These are phyloP conservation scores for Copsychus sechellarum DNA, from an alignment of 2,113 vertebrate species.

Conservation along the genomic window DNA sequence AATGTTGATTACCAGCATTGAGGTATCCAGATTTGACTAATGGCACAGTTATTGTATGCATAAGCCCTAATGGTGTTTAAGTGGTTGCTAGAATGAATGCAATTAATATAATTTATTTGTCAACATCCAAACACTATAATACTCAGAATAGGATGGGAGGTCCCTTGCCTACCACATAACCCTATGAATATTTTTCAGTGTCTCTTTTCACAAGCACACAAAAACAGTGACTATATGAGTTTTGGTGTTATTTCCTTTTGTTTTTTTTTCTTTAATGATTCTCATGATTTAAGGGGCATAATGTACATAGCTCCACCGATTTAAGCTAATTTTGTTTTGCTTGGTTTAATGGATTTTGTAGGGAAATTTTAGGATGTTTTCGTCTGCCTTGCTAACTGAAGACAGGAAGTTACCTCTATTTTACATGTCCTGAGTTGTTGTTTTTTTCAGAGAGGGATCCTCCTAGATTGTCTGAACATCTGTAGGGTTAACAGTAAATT, in stretches of 20 bases:
- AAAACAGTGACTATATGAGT: neutral
- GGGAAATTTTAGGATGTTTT: neutral
- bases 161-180: neutral
- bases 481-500: neutral
- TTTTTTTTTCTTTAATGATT: neutral
- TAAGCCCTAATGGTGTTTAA: slow-evolving; percentile 56
- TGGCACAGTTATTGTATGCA: slow-evolving; percentile 51
- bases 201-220: neutral
- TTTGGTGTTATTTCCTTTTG: neutral
- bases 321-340: neutral
- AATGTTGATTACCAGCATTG: slow-evolving; percentile 22
- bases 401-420: neutral
- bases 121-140: slow-evolving; percentile 41
- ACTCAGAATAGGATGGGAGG: neutral
- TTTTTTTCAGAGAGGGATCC: neutral
- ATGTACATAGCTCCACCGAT: neutral
- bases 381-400: neutral
- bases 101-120: slow-evolving; percentile 63
- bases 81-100: slow-evolving; percentile 50
- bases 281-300: neutral
- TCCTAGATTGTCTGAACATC: neutral
- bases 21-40: slow-evolving; percentile 58
- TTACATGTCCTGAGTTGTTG: neutral
- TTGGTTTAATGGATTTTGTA: neutral
- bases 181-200: neutral